Conservation (phyloP, 2,888 invertebrate species). For the Standfussiana lucernea region DNA sequence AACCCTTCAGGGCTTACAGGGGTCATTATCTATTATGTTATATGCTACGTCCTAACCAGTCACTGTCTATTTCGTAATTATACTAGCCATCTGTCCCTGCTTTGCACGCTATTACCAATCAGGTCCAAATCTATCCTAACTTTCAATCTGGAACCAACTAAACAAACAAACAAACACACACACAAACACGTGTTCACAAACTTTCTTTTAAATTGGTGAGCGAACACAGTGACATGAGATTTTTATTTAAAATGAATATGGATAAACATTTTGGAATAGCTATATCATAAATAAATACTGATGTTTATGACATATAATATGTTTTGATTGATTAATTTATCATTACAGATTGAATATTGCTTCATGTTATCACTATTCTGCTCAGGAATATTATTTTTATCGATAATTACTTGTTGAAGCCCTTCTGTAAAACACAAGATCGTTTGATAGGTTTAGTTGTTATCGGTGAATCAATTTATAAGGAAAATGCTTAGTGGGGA, state of each 20-base stretch:
- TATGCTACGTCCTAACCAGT: not conserved
- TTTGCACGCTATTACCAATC: too few relatives aligned
- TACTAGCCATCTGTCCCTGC: not conserved
- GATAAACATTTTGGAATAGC: not conserved
- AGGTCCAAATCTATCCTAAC: not conserved
- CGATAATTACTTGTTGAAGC: slow-evolving; percentile 17
- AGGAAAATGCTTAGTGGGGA: slow-evolving; percentile 1
- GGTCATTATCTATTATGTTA: not conserved
- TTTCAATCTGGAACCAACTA: not conserved
- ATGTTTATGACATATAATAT: slow-evolving; percentile 18
- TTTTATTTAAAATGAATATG: not conserved
- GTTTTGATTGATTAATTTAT: slow-evolving; percentile 29
- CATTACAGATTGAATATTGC: slow-evolving; percentile 37
- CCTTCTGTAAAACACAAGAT: slow-evolving; percentile 12
- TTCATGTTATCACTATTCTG: slow-evolving; percentile 26
- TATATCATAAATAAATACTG: slow-evolving; percentile 13
- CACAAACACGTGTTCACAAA: too few relatives aligned
- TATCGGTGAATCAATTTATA: slow-evolving; percentile 10
- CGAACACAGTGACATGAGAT: not conserved
- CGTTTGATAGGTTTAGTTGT: slow-evolving; percentile 4
- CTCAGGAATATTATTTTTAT: slow-evolving; percentile 23
- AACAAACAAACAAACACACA: too few relatives aligned
- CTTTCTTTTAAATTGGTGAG: not conserved
- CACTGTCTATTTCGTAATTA: not conserved
- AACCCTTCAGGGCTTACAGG: too few relatives aligned